Evolutionary conservation across 2,797 vertebrate species (phyloP).

Genomic region (Sparidentex hasta): DNA sequence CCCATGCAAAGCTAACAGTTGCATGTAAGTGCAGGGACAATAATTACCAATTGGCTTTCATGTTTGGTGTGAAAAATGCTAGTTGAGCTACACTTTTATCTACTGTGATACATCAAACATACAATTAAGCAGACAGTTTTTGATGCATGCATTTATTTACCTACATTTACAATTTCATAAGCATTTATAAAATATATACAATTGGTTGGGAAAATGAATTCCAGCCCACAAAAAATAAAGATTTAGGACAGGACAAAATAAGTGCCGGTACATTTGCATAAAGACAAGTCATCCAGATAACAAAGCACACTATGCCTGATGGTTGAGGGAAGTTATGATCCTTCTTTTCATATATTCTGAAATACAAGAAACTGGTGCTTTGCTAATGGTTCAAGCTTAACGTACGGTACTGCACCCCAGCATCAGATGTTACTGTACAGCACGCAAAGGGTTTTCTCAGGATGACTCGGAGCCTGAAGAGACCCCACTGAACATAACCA

Average conservation of each 20-base stretch:
- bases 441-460: not conserved
- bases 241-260: not conserved
- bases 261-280: slow-evolving; percentile 4
- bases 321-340: not conserved
- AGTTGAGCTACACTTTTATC: too few species aligned
- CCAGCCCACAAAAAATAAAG: slow-evolving; percentile 5
- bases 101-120: not conserved
- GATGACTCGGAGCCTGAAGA: not conserved
- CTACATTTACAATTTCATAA: slow-evolving; percentile 40
- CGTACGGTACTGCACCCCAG: not conserved
- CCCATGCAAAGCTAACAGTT: not conserved
- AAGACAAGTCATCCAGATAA: not conserved
- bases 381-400: not conserved
- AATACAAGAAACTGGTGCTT: not conserved
- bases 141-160: slow-evolving; percentile 55
- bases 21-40: not conserved
- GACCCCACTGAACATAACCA: slow-evolving; percentile 14
- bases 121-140: slow-evolving; percentile 2
- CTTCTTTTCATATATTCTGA: not conserved
- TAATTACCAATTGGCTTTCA: not conserved
- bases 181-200: slow-evolving; percentile 66
- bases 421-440: not conserved
- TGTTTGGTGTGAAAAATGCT: too few species aligned
- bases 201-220: slow-evolving; percentile 30
- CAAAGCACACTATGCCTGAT: slow-evolving; percentile 3